phyloP scores from a whole-genome alignment of 2,888 invertebrate genomes.

The Stratiomys singularior region DNA sequence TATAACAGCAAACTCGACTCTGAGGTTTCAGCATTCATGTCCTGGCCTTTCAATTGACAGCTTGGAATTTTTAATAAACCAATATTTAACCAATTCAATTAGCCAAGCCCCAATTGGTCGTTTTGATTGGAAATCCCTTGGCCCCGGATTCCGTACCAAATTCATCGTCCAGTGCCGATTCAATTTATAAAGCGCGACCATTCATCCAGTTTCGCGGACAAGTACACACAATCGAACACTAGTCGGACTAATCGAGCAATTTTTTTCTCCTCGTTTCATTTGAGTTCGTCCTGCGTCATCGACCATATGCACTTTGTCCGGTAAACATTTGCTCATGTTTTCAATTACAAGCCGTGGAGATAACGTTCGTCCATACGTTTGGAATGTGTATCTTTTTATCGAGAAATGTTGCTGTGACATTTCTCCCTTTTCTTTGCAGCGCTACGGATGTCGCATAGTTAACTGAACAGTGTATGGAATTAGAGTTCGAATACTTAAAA shows the following conservation, averaged over 20 bases:
- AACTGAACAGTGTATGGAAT: too few relatives aligned
- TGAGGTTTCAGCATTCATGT: conserved; percentile 2
- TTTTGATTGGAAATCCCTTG: conserved; percentile 39
- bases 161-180: conserved; percentile 34
- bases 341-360: conserved; percentile 38
- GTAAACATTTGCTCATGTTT: conserved; percentile 43
- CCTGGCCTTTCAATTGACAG: conserved; percentile 39
- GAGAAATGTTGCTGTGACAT: conserved; percentile 29
- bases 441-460: too few relatives aligned
- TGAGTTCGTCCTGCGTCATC: conserved; percentile 32
- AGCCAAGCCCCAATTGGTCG: conserved; percentile 46
- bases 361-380: conserved; percentile 14
- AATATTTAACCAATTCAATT: conserved; percentile 52
- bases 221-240: conserved; percentile 40
- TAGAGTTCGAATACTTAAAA: too few relatives aligned
- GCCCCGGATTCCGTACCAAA: conserved; percentile 18
- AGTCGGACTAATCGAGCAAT: conserved; percentile 43
- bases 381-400: conserved; percentile 4
- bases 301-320: conserved; percentile 13
- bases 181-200: conserved; percentile 49
- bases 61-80: conserved; percentile 50
- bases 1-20: background rate
- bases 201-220: conserved; percentile 47
- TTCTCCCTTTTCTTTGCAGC: conserved; percentile 38
- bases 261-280: conserved; percentile 32